Base-by-base conservation (phyloP, 1,140 invertebrate species). In the Drosophila sp. region DNA sequence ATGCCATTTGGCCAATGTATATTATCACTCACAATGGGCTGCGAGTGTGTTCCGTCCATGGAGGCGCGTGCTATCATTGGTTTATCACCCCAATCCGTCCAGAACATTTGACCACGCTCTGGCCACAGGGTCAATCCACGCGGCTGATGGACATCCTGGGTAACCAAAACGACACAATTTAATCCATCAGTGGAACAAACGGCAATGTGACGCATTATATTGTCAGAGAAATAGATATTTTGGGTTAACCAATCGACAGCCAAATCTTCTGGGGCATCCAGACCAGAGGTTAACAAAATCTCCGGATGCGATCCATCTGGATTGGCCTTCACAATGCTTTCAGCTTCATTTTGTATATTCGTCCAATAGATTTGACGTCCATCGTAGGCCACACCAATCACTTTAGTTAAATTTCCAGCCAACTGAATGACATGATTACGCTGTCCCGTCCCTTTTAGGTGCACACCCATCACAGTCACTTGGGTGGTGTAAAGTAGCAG, bases 1-100 rank as follows among this genome's bases (percentile, higher is more conserved):
- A 99, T 92, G 2, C 97, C 97, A 91, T 97, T 98, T 0, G 98
- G 97, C 96, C 96, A 98, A 41, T 94, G 94, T 1, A 94, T 94
- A 74, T 96, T 93, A 17, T 94, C 94, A 10, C 94, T 92, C 1
- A 96, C 93, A 23, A 98, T 93, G 0, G 94, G 87, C 1, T 93
- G 91, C 0, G 93, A 93, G 0, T 94, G 72, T 0, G 92, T 92
- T 0, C 98, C 98, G 91, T 99, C 97, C 97, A 99, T 97, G 11
- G 94, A 94, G 6, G 97, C 94, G n/a, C 93, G 92, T 66, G 95
- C 95, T 70, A 98, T 98, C 72, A 95, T 92, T 0, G 97, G 94
- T 27, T 93, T 93, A 6, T 93, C 81, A 7, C 96, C 95, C 96
- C 96, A 98, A 90, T 98, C 97, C 1, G 95, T 95, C 97, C 97